These are phyloP conservation scores for Amniataba percoides DNA, from an alignment of 2,797 vertebrate species.

Conservation along the genomic window DNA sequence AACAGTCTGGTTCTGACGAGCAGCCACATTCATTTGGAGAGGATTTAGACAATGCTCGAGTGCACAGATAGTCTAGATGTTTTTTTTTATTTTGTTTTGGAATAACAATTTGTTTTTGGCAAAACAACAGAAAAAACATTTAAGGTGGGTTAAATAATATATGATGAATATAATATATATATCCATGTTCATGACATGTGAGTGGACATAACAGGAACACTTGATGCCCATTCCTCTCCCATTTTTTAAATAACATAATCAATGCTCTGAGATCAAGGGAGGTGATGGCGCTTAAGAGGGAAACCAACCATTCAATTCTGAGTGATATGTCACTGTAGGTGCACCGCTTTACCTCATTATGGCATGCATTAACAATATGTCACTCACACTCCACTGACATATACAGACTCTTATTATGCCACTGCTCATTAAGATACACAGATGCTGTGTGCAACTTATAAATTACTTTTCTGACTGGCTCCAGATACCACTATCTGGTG, in stretches of 20 bases:
- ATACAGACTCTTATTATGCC: not conserved
- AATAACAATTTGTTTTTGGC: too few relatives aligned
- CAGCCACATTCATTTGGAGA: not conserved
- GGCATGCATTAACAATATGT: not conserved
- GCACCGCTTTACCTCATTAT: not conserved
- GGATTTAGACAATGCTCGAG: too few relatives aligned
- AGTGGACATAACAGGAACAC: not conserved
- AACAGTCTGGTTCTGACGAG: not conserved
- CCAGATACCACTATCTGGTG: not conserved
- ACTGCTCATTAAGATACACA: not conserved
- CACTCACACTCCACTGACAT: not conserved
- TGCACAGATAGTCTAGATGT: not conserved
- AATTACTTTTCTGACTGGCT: not conserved
- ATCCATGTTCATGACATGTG: not conserved
- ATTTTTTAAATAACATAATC: not conserved
- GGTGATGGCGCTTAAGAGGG: too few relatives aligned
- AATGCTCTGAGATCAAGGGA: not conserved
- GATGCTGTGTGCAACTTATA: conserved; percentile 5
- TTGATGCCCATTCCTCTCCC: not conserved
- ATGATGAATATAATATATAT: not conserved
- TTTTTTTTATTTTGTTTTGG: not conserved
- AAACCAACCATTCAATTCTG: not conserved
- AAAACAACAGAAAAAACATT: not conserved
- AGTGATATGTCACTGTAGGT: not conserved
- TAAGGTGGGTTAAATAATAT: not conserved